phyloP scores from a whole-genome alignment of 2,113 vertebrate genomes.

The Henicopernis longicauda region DNA sequence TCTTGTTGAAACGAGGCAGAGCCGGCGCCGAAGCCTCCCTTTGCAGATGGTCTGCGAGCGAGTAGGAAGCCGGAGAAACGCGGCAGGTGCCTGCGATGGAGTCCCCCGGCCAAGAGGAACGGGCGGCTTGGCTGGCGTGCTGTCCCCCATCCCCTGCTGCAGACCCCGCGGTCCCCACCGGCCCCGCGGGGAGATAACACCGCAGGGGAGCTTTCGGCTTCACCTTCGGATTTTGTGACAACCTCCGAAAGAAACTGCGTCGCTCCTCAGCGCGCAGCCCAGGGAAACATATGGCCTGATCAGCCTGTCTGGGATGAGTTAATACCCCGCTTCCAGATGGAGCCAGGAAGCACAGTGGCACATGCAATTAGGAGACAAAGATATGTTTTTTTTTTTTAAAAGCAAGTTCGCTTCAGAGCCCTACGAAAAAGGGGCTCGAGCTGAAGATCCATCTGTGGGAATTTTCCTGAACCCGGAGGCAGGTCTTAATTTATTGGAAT shows the following conservation, averaged over 20 bases:
- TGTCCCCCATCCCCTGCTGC: background rate
- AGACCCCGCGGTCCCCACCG: background rate
- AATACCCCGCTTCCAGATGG: conserved; percentile 31
- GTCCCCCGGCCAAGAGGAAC: background rate
- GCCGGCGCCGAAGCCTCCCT: background rate
- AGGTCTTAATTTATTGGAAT: background rate
- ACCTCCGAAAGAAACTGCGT: background rate
- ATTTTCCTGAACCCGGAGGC: background rate
- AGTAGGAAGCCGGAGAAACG: background rate
- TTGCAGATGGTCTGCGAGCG: conserved; percentile 38
- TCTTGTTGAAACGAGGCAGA: conserved; percentile 7
- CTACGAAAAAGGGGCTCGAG: background rate
- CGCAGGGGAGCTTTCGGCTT: background rate
- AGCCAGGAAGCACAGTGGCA: conserved; percentile 42
- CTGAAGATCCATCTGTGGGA: background rate
- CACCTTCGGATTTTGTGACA: background rate
- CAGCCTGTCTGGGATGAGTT: conserved; percentile 45
- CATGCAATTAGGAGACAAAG: conserved; percentile 42
- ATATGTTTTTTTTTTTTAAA: background rate
- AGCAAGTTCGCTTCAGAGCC: background rate
- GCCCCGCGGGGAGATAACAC: background rate
- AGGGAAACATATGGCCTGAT: conserved; percentile 47
- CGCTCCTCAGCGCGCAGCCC: background rate
- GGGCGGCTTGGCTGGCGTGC: background rate
- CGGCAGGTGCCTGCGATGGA: conserved; percentile 11